Conservation (phyloP, 2,113 vertebrate genomes). For the Athene cunicularia region DNA sequence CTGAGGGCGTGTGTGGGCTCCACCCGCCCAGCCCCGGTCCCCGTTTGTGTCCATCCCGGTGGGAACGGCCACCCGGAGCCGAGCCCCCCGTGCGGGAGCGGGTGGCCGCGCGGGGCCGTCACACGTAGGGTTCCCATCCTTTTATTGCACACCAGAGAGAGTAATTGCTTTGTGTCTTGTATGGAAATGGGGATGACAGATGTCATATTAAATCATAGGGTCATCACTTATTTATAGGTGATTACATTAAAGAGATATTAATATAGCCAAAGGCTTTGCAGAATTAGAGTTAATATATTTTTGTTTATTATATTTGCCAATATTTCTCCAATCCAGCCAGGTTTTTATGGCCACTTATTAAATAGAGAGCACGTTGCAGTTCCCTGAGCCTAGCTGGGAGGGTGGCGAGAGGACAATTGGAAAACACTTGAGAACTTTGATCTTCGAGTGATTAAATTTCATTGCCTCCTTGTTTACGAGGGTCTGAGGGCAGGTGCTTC, state of each 20-base stretch:
- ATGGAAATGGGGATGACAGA: slow-evolving; percentile 59
- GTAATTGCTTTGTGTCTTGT: not conserved
- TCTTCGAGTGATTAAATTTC: not conserved
- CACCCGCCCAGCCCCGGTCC: not conserved
- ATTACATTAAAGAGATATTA: slow-evolving; percentile 83
- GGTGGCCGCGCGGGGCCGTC: rapidly evolving
- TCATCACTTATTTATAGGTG: slow-evolving; percentile 82
- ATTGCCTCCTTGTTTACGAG: not conserved
- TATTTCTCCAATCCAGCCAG: slow-evolving; percentile 3
- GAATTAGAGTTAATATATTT: slow-evolving; percentile 79
- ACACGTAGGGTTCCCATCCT: not conserved
- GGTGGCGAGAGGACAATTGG: not conserved
- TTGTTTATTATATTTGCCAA: slow-evolving; percentile 47
- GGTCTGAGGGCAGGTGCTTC: rapidly evolving
- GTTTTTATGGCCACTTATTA: slow-evolving; percentile 41
- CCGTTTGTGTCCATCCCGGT: not conserved
- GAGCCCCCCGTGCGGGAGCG: not conserved
- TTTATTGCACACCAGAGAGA: not conserved
- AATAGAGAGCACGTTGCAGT: not conserved
- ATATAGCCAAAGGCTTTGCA: slow-evolving; percentile 75
- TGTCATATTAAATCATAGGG: slow-evolving; percentile 73
- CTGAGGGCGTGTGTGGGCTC: rapidly evolving
- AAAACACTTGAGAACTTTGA: not conserved
- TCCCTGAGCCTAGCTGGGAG: not conserved
- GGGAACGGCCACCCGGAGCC: not conserved